Evolutionary conservation across 2,113 vertebrate species (phyloP), one percentile per base, ranked within the genome.

Genomic region (Poeciliopsis turrubarensis): DNA sequence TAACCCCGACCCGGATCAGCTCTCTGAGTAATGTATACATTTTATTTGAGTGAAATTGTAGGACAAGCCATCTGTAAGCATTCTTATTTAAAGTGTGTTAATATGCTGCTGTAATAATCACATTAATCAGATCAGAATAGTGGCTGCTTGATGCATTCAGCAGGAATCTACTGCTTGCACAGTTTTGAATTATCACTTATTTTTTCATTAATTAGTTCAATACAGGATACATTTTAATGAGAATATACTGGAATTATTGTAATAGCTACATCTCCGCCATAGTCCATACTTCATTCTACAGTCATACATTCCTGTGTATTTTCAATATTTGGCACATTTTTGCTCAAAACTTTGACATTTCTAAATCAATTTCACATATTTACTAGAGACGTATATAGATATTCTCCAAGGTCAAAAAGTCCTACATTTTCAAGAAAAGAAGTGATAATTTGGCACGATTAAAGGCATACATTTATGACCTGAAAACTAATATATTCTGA

Each of bases 1-100:
- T 94, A 96, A 88, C 93, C 92, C 88, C 86, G 85, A 79, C 85
- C 86, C 44, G 31, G 14, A 80, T 80, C 67, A 47, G 34, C 34
- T 9, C 62, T 63, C 51, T 65, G 27, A 83, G 60, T 67, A 61
- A 79, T 66, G 66, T 62, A 30, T 80, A 72, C 82, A 77, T 63
- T 72, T 57, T 19, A 0, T 31, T 63, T 3, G 5, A 17, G 29
- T 17, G n/a, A 15, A 65, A 70, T 85, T 84, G 76, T 37, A 60
- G 72, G 73, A 73, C 75, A 51, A 65, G 39, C 22, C 77, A 63
- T 74, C 51, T 83, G 75, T 73, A 63, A 72, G 70, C 22, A 74
- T 60, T 81, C 62, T 81, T 68, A 41, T 73, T 68, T 65, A 67
- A 75, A 81, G 67, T 69, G 26, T 51, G 25, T 73, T 76, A 87